Conservation (phyloP, 2,797 vertebrate species). For the Paramormyrops hopkinsi region DNA sequence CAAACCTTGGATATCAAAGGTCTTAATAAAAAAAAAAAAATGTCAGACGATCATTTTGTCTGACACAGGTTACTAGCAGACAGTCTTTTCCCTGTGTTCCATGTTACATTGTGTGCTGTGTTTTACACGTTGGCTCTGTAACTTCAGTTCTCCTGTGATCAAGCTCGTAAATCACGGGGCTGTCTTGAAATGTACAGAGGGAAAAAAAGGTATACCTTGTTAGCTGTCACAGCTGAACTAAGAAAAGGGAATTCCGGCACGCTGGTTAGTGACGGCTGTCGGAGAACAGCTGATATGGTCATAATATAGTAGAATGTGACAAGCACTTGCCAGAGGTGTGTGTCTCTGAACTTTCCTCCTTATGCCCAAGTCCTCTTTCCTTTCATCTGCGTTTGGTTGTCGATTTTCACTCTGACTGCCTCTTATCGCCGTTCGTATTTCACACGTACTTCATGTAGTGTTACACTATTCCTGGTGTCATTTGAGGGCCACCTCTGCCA, state of each 20-base stretch:
- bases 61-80: background rate
- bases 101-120: background rate
- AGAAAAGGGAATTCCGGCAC: background rate
- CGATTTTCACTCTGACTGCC: background rate
- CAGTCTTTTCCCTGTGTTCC: background rate
- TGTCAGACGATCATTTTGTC: background rate
- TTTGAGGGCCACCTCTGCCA: background rate
- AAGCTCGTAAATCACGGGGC: background rate
- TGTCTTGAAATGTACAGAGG: background rate
- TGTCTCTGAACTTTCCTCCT: background rate
- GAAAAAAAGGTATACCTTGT: background rate
- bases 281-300: background rate
- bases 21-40: constrained; percentile 19
- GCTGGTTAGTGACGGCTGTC: background rate
- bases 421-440: background rate
- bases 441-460: background rate
- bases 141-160: background rate
- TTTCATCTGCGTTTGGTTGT: background rate
- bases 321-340: background rate
- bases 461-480: background rate
- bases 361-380: background rate
- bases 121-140: background rate
- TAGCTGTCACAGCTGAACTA: background rate
- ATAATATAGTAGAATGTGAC: background rate
- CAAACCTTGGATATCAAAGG: constrained; percentile 22